Evolutionary conservation across 2,113 vertebrate genomes (phyloP), one percentile per base, ranked within the genome.

Genomic region (Spheniscus mendiculus): DNA sequence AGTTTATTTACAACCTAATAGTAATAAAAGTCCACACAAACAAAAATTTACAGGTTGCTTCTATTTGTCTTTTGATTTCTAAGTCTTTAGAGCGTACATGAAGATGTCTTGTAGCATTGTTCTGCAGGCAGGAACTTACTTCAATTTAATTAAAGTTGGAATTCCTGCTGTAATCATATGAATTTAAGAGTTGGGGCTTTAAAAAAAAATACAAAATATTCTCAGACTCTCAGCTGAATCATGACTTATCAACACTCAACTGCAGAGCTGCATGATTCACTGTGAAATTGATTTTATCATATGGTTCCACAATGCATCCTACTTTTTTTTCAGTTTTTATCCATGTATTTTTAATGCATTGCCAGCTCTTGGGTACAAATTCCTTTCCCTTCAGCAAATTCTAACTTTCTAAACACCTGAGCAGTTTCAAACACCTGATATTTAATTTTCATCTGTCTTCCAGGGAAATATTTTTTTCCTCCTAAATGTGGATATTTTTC

Each of bases 61-160:
- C 90, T 94, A 91, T 90, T 90, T 96, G 40, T 76, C 70, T 96
- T 95, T 87, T 87, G 94, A 84, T 95, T 97, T 96, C 93, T 50
- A 87, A 87, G 61, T 89, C 94, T 97, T 95, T 27, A 90, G 81
- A 95, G 93, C 65, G 91, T 87, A 92, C 49, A 38, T 23, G 47
- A 87, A 63, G 45, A 49, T 45, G 45, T 40, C 47, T 96, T 70
- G 58, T 70, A 83, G 90, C 23, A 3, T 29, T 92, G 58, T 61
- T 97, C 61, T 85, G 83, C 87, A 73, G 87, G 65, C 77, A 89
- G 70, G 50, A 70, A 80, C 77, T 92, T 90, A 38, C 59, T 89
- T 87, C 84, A 58, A 72, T 96, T 95, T 96, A 97, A 97, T 95
- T 97, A 88, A 97, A 94, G 36, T 66, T 83, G 49, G 81, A 95